A percentile compares a stretch with the other conserved stretches of the same genome.
phyloP scores from a whole-genome alignment of 2,888 invertebrate genomes.

The Himalopsyche anomala region DNA sequence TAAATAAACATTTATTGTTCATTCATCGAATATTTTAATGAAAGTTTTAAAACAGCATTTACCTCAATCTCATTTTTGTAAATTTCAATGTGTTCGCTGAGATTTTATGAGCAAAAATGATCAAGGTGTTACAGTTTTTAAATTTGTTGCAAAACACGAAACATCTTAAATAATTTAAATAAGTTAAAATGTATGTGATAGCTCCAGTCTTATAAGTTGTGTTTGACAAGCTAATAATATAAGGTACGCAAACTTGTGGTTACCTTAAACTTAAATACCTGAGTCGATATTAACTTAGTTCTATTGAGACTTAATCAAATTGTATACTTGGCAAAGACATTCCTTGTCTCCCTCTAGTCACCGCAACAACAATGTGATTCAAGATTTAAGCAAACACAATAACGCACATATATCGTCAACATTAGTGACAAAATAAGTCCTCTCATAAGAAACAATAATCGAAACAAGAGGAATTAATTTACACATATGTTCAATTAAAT shows the following conservation, averaged over 20 bases:
- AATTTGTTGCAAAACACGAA: too few species aligned
- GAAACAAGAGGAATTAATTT: too few species aligned
- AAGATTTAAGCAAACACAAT: slow-evolving; percentile 20
- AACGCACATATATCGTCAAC: not conserved
- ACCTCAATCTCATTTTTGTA: too few species aligned
- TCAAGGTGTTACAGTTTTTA: too few species aligned
- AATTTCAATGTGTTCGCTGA: too few species aligned
- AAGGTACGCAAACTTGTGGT: slow-evolving; percentile 32
- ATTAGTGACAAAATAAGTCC: not conserved
- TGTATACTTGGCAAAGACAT: slow-evolving; percentile 48
- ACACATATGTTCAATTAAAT: too few species aligned
- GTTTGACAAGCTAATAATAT: not conserved
- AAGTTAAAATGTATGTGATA: not conserved
- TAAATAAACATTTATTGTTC: too few species aligned
- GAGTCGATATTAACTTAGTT: slow-evolving; percentile 48
- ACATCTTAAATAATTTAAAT: too few species aligned
- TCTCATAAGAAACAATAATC: too few species aligned
- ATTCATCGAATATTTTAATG: too few species aligned
- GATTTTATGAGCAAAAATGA: too few species aligned
- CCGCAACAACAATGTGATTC: slow-evolving; percentile 35
- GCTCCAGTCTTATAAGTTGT: not conserved
- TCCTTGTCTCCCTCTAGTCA: slow-evolving; percentile 44
- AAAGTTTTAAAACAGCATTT: too few species aligned
- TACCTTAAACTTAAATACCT: slow-evolving; percentile 51
- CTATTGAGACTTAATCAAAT: slow-evolving; percentile 52